These are phyloP conservation scores for Sialis fuliginosa DNA, from an alignment of 2,888 invertebrate genomes.

Conservation along the genomic window DNA sequence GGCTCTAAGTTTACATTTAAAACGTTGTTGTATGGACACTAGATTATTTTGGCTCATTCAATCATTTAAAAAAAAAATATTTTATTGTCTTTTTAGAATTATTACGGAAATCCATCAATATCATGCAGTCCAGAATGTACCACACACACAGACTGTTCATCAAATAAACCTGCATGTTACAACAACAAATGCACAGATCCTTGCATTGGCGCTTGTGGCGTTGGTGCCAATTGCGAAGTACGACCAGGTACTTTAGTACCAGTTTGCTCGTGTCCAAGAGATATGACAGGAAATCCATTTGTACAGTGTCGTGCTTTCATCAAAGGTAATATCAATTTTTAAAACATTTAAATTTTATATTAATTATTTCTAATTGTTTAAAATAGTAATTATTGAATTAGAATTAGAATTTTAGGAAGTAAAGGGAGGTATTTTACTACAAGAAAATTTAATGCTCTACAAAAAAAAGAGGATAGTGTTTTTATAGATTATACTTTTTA, in stretches of 20 bases:
- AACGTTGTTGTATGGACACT: too few relatives aligned
- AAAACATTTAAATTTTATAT: slow-evolving; percentile 1
- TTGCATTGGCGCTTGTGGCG: slow-evolving; percentile 64
- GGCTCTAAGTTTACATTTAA: too few relatives aligned
- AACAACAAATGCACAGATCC: slow-evolving; percentile 71
- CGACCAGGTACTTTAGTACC: slow-evolving; percentile 49
- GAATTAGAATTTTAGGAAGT: background rate
- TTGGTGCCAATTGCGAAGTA: slow-evolving; percentile 62
- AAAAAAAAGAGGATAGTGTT: background rate
- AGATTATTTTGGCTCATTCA: too few relatives aligned
- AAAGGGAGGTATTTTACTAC: too few relatives aligned
- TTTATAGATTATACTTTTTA: slow-evolving; percentile 7
- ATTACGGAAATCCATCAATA: slow-evolving; percentile 57
- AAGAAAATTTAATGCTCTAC: too few relatives aligned
- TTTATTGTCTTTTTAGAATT: slow-evolving; percentile 32
- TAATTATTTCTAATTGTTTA: too few relatives aligned
- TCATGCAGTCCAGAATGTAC: slow-evolving; percentile 69
- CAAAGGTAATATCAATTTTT: slow-evolving; percentile 36
- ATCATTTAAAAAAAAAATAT: too few relatives aligned
- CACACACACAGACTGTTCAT: slow-evolving; percentile 61
- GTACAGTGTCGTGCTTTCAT: slow-evolving; percentile 63
- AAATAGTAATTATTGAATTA: background rate
- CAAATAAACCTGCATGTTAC: slow-evolving; percentile 58
- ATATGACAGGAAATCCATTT: slow-evolving; percentile 80
- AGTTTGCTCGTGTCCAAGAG: slow-evolving; percentile 69